Conservation (phyloP, 2,888 invertebrate genomes). For the Agrotis puta region DNA sequence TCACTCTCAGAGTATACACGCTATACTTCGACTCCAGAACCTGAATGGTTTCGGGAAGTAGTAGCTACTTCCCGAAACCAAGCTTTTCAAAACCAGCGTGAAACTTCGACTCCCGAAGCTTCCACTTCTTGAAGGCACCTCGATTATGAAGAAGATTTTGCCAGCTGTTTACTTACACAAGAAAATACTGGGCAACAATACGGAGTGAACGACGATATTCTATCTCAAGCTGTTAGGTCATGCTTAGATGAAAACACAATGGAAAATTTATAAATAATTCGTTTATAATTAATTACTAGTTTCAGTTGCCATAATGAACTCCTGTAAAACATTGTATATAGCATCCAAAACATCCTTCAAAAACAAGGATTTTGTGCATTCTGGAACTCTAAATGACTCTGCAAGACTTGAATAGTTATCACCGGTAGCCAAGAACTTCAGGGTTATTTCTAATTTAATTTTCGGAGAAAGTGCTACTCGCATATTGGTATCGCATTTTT, state of each 20-base stretch:
- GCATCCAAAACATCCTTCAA: constrained; percentile 72
- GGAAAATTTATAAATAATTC: constrained; percentile 66
- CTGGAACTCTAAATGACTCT: constrained; percentile 73
- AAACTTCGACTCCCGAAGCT: constrained; percentile 62
- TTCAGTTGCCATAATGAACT: constrained; percentile 64
- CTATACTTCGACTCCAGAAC: constrained; percentile 64
- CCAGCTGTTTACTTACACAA: constrained; percentile 71
- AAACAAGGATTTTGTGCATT: constrained; percentile 71
- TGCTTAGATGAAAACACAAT: constrained; percentile 63
- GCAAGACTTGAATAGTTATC: constrained; percentile 68
- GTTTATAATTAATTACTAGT: constrained; percentile 66
- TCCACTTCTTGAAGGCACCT: constrained; percentile 55
- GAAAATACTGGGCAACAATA: constrained; percentile 72
- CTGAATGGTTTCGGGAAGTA: too few species aligned
- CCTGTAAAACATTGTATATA: constrained; percentile 67
- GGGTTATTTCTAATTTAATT: constrained; percentile 65
- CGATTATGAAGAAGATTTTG: constrained; percentile 73
- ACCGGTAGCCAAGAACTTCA: constrained; percentile 64
- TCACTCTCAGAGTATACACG: constrained; percentile 62
- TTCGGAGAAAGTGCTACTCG: constrained; percentile 64
- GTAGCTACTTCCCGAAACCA: constrained; percentile 64
- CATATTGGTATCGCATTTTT: constrained; percentile 59
- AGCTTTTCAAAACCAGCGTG: constrained; percentile 64
- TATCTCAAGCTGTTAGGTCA: constrained; percentile 70
- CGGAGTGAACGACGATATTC: constrained; percentile 70